Base-by-base conservation (phyloP, 2,113 vertebrate genomes). In the Muntiacus muntjak region DNA sequence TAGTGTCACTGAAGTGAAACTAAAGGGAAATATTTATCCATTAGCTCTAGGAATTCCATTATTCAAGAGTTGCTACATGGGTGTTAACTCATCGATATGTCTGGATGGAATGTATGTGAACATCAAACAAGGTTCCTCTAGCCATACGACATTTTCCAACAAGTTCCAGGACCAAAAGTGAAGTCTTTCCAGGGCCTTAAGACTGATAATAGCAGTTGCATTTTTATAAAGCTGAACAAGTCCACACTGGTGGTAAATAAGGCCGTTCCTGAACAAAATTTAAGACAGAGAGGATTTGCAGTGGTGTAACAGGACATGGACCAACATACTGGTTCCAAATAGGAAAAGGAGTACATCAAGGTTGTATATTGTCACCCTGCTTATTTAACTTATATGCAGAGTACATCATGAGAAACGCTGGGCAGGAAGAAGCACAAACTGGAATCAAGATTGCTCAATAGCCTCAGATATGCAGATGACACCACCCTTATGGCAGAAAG, bases 181-280 rank as follows among this genome's bases (percentile, higher is more conserved):
- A 33, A 74, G n/a, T 64, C 7, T 76, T 45, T 5, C 5, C 15
- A 33, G 45, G 25, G 7, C 15, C 3, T 83, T 23, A 64, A 8
- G 28, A 8, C 26, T 60, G 16, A 21, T 55, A 7, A 6, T 40
- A 16, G 28, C 1, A 45, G 9, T 23, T n/a, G 6, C 15, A 52
- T 52, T 28, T 67, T 81, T 85, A 76, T 5, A 21, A 64, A 43
- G 21, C 10, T 78, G 50, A 87, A 9, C 6, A 87, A 64, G 11
- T 64, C 12, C 33, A 25, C 14, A 26, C 25, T 82, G 21, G 30
- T 64, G 16, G 30, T n/a, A 55, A 40, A 4, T 2, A 82, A 33
- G 1, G 30, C 6, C 0, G 2, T 55, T 30, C 12, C 0, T 58
- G 9, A 7, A 52, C 1, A 47, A 76, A 0, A 82, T 0, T 6